Base-by-base conservation (phyloP, 2,113 vertebrate species). In the Chloropsis hardwickii region DNA sequence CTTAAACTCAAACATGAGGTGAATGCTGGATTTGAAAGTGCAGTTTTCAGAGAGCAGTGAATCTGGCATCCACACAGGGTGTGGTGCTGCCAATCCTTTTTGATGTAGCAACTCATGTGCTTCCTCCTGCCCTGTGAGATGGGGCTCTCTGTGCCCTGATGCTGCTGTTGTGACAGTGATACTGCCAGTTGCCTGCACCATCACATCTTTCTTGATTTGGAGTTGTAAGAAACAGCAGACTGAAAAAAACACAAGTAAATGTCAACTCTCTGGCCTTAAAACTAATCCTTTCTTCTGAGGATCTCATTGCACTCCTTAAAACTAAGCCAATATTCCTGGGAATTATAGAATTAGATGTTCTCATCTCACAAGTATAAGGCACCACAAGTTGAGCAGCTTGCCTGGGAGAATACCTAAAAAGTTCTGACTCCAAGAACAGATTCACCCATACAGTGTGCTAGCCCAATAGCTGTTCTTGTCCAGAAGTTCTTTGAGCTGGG, bases 31-130 rank as follows among this genome's bases (percentile, higher is more conserved):
- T 95, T 92, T 62, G 79, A 88, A 83, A 96, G 69, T 69, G 64
- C 67, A 86, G 81, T 70, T 96, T 80, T 94, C 81, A 73, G 65
- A 40, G 91, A 96, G 93, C 85, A 88, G 78, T 94, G 88, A 80
- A 64, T 86, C 87, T 97, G 94, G 93, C 96, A 95, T 44, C 27
- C 44, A 2, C 27, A 35, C 44, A 17, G 56, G 37, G 85, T 82
- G 80, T 94, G 94, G 92, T 96, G 96, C 93, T 96, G 96, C 93
- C 96, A 95, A 93, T 93, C 95, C 92, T 95, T 93, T 94, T 86
- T 90, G 86, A 90, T 90, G 92, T 12, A 94, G 57, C 90, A 96
- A 73, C 87, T 96, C 12, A 4, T 96, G 90, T 91, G 90, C 93
- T 93, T 90, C 50, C 88, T 94, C 74, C 90, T 4, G 87, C 93